Evolutionary conservation across 2,888 invertebrate genomes (phyloP).

Genomic region (Andrena hattorfiana): DNA sequence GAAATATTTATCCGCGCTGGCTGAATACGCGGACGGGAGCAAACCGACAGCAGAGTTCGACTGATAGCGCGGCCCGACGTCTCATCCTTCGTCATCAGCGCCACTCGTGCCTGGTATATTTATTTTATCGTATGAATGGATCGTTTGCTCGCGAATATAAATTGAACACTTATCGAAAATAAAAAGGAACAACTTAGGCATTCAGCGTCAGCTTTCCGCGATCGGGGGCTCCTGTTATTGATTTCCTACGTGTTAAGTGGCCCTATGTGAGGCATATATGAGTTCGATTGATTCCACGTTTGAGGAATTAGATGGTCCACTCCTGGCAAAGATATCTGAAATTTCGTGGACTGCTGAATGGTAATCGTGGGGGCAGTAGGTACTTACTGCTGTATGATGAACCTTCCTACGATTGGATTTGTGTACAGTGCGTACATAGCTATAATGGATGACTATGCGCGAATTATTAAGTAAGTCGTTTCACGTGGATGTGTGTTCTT

Average conservation of each 20-base stretch:
- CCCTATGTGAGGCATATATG: neutral
- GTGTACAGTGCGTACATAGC: too few relatives aligned
- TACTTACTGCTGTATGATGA: too few relatives aligned
- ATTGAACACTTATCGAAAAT: slow-evolving; percentile 51
- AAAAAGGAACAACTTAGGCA: slow-evolving; percentile 18
- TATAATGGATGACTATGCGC: too few relatives aligned
- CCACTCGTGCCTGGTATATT: slow-evolving; percentile 50
- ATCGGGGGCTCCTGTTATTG: slow-evolving; percentile 11
- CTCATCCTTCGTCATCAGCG: slow-evolving; percentile 45
- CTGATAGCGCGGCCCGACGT: slow-evolving; percentile 51
- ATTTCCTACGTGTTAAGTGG: slow-evolving; percentile 17
- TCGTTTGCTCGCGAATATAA: slow-evolving; percentile 42
- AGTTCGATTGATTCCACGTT: neutral
- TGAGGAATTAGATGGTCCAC: neutral
- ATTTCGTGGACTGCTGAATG: neutral
- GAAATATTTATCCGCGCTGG: slow-evolving; percentile 55
- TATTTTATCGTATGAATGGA: slow-evolving; percentile 42
- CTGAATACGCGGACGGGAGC: slow-evolving; percentile 31
- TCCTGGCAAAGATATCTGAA: neutral
- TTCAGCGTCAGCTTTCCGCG: neutral
- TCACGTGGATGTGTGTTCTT: too few relatives aligned
- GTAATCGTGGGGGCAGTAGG: neutral
- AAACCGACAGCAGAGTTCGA: slow-evolving; percentile 34
- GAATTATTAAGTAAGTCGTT: too few relatives aligned
- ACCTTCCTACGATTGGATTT: too few relatives aligned